These are phyloP conservation scores for Drosophila virilis DNA, from an alignment of 1,140 invertebrate species.

Conservation along the genomic window DNA sequence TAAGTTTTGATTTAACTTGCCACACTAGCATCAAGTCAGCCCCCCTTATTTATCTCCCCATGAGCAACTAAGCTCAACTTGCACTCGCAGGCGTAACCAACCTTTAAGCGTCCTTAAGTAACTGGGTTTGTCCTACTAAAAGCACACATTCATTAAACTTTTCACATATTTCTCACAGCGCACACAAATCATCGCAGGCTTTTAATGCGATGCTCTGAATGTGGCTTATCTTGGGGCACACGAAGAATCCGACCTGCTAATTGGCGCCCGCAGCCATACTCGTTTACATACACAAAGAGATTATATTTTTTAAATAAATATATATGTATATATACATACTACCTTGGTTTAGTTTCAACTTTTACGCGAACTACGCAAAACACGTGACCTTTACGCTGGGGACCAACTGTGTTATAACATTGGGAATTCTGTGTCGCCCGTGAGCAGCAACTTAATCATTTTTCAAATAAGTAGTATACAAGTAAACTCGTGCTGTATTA, in stretches of 20 bases:
- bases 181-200: slow-evolving; percentile 34
- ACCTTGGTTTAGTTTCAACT: slow-evolving; percentile 7
- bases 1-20: not conserved
- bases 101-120: slow-evolving; percentile 23
- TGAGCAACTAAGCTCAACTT: not conserved
- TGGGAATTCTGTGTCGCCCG: not conserved
- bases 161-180: slow-evolving; percentile 31
- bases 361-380: slow-evolving; percentile 3
- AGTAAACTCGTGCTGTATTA: slow-evolving; percentile 6
- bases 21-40: no score
- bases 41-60: slow-evolving; percentile 18
- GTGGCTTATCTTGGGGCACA: slow-evolving; percentile 45
- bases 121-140: slow-evolving; percentile 14
- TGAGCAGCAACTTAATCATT: not conserved
- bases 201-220: slow-evolving; percentile 24
- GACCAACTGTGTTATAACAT: not conserved
- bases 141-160: slow-evolving; percentile 44
- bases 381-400: not conserved
- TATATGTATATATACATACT: slow-evolving; percentile 4
- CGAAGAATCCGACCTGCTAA: slow-evolving; percentile 48
- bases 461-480: not conserved
- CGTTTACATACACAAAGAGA: not conserved
- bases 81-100: not conserved
- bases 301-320: slow-evolving; percentile 4
- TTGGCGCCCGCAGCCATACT: slow-evolving; percentile 45